Percentiles rank a stretch among this genome's conserved stretches.
Evolutionary conservation across 2,888 invertebrate species (phyloP).

Genomic region (Euspilapteryx auroguttella): DNA sequence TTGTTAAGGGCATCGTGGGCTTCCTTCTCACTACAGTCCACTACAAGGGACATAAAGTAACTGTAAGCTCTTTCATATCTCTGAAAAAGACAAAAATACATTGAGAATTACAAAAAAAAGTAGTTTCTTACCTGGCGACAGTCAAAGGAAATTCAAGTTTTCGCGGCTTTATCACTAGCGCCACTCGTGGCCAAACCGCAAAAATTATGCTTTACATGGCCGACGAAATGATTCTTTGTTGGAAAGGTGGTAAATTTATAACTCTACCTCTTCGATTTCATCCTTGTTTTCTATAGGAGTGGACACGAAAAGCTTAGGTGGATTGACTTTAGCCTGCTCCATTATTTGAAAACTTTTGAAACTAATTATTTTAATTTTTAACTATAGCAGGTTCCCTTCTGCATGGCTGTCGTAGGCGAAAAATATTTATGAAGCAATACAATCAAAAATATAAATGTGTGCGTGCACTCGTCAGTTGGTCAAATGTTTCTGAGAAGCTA

Average conservation of each 20-base stretch:
- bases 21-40: constrained; percentile 90
- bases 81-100: constrained; percentile 59
- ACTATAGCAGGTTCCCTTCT: constrained; percentile 59
- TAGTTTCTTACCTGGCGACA: no score
- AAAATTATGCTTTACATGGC: constrained; percentile 50
- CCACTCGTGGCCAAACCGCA: constrained; percentile 42
- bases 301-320: constrained; percentile 79
- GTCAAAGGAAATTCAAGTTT: constrained; percentile 29
- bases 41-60: constrained; percentile 74
- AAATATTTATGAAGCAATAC: constrained; percentile 53
- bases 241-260: constrained; percentile 44
- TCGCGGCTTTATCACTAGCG: constrained; percentile 41
- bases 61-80: constrained; percentile 86
- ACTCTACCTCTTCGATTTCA: constrained; percentile 86
- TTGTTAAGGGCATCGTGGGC: constrained; percentile 90
- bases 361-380: constrained; percentile 62
- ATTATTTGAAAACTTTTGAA: constrained; percentile 49
- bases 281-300: constrained; percentile 86
- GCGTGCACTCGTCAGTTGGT: constrained; percentile 14
- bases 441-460: constrained; percentile 41
- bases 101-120: constrained; percentile 11
- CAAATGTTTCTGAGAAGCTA: not conserved
- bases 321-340: constrained; percentile 61
- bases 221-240: constrained; percentile 55
- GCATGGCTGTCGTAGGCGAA: constrained; percentile 65